These are phyloP conservation scores for Candoia aspera DNA, from an alignment of 2,113 vertebrate genomes.

Conservation along the genomic window DNA sequence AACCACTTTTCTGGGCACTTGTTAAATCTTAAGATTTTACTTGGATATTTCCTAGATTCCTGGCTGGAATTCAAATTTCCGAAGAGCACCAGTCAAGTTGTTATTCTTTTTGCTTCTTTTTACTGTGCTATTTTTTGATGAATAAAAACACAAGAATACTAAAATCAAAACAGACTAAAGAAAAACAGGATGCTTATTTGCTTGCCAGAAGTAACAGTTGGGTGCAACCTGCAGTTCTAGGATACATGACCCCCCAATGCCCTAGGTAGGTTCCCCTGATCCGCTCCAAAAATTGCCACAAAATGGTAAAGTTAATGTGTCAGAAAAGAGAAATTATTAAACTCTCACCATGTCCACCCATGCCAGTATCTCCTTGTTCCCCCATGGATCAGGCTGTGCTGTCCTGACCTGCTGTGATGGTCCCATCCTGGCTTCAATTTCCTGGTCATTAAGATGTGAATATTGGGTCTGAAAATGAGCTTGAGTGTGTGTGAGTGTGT, in stretches of 20 bases:
- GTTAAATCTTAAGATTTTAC: neutral
- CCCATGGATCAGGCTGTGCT: neutral
- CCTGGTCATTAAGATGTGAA: neutral
- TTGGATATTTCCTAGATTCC: too few species aligned
- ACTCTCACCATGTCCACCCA: neutral
- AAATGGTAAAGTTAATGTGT: neutral
- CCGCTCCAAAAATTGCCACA: neutral
- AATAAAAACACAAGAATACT: too few species aligned
- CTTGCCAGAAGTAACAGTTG: too few species aligned
- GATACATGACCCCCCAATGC: too few species aligned
- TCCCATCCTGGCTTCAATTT: neutral
- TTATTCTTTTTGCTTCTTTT: too few species aligned
- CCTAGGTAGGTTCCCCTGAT: neutral
- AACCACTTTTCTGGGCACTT: neutral
- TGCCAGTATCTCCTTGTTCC: neutral
- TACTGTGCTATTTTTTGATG: too few species aligned
- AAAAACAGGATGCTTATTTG: too few species aligned
- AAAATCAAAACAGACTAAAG: too few species aligned
- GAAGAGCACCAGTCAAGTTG: too few species aligned
- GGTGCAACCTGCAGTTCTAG: too few species aligned
- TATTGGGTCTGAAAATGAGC: neutral
- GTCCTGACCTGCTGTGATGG: neutral
- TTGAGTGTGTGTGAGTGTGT: neutral
- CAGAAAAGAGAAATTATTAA: neutral
- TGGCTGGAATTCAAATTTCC: too few species aligned